Percentiles rank a stretch among this genome's conserved stretches.
Evolutionary conservation across 2,888 invertebrate species (phyloP).

Genomic region (Lapara coniferarum): DNA sequence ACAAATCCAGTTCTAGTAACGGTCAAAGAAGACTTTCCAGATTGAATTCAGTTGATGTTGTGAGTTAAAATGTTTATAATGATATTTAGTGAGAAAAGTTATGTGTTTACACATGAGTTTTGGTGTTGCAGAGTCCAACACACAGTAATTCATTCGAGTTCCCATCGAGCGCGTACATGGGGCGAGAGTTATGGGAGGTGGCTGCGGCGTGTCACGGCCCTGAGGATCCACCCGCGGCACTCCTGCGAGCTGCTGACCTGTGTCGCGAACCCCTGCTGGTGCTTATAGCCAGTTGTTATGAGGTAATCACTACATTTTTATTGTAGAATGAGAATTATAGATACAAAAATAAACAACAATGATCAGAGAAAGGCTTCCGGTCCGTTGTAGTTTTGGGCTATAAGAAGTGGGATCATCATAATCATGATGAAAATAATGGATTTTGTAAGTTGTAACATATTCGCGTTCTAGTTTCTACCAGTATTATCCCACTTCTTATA

Average conservation of each 20-base stretch:
- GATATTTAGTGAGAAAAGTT: background rate
- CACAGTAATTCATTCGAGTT: conserved; percentile 70
- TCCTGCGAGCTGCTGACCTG: conserved; percentile 83
- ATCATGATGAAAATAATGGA: no score
- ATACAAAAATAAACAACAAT: no score
- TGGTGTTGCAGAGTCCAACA: conserved; percentile 49
- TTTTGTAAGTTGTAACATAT: no score
- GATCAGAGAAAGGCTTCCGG: no score
- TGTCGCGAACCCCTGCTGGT: conserved; percentile 85
- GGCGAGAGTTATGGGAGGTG: conserved; percentile 83
- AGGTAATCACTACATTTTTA: conserved; percentile 67
- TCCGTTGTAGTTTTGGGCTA: no score
- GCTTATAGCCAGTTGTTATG: conserved; percentile 87
- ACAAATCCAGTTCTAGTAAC: conserved; percentile 59
- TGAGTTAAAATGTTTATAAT: conserved; percentile 48
- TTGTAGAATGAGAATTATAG: no score
- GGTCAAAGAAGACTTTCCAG: conserved; percentile 67
- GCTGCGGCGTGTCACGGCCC: conserved; percentile 87
- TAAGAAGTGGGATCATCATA: no score
- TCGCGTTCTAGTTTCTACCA: no score
- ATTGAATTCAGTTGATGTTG: conserved; percentile 70
- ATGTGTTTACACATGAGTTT: background rate
- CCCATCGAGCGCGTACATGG: conserved; percentile 67
- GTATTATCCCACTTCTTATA: no score
- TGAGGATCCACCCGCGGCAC: conserved; percentile 86